Base-by-base conservation (phyloP, 2,113 vertebrate genomes). In the Diphyllodes magnificus region DNA sequence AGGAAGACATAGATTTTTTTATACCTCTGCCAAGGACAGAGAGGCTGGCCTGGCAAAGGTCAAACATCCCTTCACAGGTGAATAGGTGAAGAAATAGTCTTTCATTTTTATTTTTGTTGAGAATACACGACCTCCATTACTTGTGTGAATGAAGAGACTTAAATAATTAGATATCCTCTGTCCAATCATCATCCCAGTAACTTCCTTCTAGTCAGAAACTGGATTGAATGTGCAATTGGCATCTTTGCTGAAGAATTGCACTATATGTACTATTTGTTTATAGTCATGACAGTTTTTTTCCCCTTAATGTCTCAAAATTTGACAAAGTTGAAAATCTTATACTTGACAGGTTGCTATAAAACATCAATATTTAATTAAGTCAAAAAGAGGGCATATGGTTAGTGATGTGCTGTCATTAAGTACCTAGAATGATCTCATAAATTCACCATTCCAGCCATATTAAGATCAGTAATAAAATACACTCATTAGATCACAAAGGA, bases 381-480 rank as follows among this genome's bases (percentile, higher is more conserved):
- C 31, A 65, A 93, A 81, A 90, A 69, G 56, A 92, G 49, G 47
- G 13, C 30, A 82, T 11, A 11, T 50, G 66, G 76, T 89, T 86
- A 75, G 28, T 31, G 47, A 56, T 9, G 2, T 1, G 3, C 73
- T 89, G 61, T 79, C 65, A 75, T 87, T 86, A 93, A 68, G n/a
- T 61, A 71, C 19, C 47, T 70, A 54, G 28, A 95, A 85, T 45
- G 35, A 92, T 65, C 60, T 88, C 73, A 81, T 93, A 91, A 92
- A 85, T 28, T 39, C 47, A 68, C 24, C 20, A 88, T 33, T 69
- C 56, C 57, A 80, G 53, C 24, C 31, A 50, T 92, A 86, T 69
- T 87, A 89, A 76, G 61, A 90, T 57, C 39, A 68, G 42, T 73
- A 94, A 94, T 90, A 92, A 96, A 92, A 87, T 37, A 77, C 30